A percentile compares a stretch with the other conserved stretches of the same genome.
These are phyloP conservation scores for Dilophus febrilis DNA, from an alignment of 2,888 invertebrate genomes.

Conservation along the genomic window DNA sequence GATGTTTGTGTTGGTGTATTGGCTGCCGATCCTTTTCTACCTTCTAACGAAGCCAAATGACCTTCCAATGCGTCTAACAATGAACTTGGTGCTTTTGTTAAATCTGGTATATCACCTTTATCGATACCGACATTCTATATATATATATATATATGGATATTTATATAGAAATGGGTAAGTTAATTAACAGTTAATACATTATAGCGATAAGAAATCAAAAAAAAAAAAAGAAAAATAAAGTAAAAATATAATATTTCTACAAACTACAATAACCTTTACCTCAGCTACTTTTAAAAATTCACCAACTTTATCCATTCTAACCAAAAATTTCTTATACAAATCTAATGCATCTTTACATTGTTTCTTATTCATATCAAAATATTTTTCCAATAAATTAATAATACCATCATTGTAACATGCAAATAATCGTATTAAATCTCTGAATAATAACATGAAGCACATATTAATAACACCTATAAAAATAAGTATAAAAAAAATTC, in stretches of 20 bases:
- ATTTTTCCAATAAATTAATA: conserved; percentile 96
- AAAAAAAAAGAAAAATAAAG: no score
- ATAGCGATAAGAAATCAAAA: no score
- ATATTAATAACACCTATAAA: conserved; percentile 78
- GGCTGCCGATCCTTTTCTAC: conserved; percentile 72
- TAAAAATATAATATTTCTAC: no score
- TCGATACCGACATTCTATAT: conserved; percentile 85
- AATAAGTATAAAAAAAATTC: neutral
- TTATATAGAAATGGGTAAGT: conserved; percentile 19
- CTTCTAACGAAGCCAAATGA: conserved; percentile 84
- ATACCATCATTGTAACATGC: conserved; percentile 99
- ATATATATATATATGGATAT: conserved; percentile 32
- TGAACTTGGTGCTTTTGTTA: conserved; percentile 95
- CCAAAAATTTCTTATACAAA: conserved; percentile 95
- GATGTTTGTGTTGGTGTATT: conserved; percentile 76
- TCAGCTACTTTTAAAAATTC: conserved; percentile 87
- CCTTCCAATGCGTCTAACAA: conserved; percentile 92
- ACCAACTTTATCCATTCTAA: conserved; percentile 94
- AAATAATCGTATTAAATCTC: conserved; percentile 96
- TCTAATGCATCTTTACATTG: conserved; percentile 95
- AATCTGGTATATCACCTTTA: conserved; percentile 95
- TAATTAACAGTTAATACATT: conserved; percentile 1
- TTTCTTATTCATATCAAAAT: conserved; percentile 99
- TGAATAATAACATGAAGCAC: conserved; percentile 96
- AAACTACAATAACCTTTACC: no score